A percentile compares a stretch with the other conserved stretches of the same genome.
phyloP scores from a whole-genome alignment of 2,888 invertebrate species.

The Callimorpha dominula region DNA sequence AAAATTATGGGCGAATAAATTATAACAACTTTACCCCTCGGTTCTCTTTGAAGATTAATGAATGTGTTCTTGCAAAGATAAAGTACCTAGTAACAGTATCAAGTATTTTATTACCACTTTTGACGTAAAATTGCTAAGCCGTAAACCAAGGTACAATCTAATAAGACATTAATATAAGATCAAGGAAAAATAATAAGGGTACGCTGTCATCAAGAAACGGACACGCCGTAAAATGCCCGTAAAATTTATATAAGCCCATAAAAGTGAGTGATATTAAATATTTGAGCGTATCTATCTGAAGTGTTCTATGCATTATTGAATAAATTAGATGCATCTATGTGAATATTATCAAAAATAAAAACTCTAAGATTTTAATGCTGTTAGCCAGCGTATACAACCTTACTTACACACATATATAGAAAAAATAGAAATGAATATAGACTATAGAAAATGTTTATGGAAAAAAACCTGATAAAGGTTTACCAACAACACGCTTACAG shows the following conservation, averaged over 20 bases:
- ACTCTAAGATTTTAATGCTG: too few species aligned
- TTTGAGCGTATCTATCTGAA: slow-evolving; percentile 49
- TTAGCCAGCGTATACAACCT: too few species aligned
- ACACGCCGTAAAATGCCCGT: slow-evolving; percentile 73
- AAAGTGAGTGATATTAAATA: slow-evolving; percentile 70
- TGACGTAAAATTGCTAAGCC: slow-evolving; percentile 14
- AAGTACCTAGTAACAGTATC: slow-evolving; percentile 3
- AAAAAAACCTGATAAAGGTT: too few species aligned
- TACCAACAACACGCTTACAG: too few species aligned
- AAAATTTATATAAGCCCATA: slow-evolving; percentile 72
- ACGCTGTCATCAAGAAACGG: slow-evolving; percentile 59
- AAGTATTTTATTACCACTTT: slow-evolving; percentile 20
- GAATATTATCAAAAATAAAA: neutral
- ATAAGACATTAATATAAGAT: slow-evolving; percentile 48
- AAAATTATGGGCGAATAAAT: slow-evolving; percentile 17
- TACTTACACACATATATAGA: too few species aligned
- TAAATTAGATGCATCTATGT: slow-evolving; percentile 15
- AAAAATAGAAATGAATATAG: too few species aligned
- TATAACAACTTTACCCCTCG: slow-evolving; percentile 8
- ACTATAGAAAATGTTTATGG: too few species aligned
- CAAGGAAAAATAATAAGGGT: slow-evolving; percentile 67
- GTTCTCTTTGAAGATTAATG: slow-evolving; percentile 11
- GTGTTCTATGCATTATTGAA: slow-evolving; percentile 41
- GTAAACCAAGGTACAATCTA: slow-evolving; percentile 38
- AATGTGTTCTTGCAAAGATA: slow-evolving; percentile 8